Evolutionary conservation across 2,888 invertebrate genomes (phyloP).

Genomic region (Lasioglossum calceatum): DNA sequence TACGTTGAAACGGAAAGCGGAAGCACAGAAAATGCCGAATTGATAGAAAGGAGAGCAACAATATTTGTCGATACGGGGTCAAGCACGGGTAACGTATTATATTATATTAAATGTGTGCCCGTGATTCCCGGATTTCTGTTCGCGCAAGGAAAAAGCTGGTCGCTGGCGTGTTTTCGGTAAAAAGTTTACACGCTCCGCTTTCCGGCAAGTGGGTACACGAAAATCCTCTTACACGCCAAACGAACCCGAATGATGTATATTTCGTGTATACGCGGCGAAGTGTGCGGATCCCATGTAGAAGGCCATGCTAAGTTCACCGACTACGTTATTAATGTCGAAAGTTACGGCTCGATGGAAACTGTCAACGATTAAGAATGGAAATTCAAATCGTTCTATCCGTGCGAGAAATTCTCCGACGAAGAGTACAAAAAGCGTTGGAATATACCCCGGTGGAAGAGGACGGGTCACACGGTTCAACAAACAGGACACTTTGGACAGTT

Average conservation of each 20-base stretch:
- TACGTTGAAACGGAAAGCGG: not conserved
- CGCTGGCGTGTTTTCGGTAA: conserved; percentile 53
- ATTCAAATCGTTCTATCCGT: not conserved
- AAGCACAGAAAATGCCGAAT: not conserved
- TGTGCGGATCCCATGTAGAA: conserved; percentile 24
- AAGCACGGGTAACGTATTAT: conserved; percentile 41
- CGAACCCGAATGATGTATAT: conserved; percentile 53
- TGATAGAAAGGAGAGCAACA: not conserved
- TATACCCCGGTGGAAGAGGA: not conserved
- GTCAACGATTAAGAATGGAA: not conserved
- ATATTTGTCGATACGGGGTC: conserved; percentile 39
- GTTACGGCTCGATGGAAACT: conserved; percentile 15
- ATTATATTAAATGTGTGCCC: conserved; percentile 53
- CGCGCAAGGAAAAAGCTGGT: conserved; percentile 49
- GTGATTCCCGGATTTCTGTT: conserved; percentile 42
- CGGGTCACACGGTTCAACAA: not conserved
- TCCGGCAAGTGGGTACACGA: conserved; percentile 70
- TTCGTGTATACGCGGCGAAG: conserved; percentile 22
- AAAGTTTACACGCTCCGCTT: conserved; percentile 70
- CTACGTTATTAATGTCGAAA: conserved; percentile 48
- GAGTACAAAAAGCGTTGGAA: not conserved
- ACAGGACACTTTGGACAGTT: not conserved
- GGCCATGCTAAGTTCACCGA: conserved; percentile 42
- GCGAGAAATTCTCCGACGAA: not conserved
- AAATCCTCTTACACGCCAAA: conserved; percentile 70